Conservation (phyloP, 2,113 vertebrate species). For the Dicrurus megarhynchus region DNA sequence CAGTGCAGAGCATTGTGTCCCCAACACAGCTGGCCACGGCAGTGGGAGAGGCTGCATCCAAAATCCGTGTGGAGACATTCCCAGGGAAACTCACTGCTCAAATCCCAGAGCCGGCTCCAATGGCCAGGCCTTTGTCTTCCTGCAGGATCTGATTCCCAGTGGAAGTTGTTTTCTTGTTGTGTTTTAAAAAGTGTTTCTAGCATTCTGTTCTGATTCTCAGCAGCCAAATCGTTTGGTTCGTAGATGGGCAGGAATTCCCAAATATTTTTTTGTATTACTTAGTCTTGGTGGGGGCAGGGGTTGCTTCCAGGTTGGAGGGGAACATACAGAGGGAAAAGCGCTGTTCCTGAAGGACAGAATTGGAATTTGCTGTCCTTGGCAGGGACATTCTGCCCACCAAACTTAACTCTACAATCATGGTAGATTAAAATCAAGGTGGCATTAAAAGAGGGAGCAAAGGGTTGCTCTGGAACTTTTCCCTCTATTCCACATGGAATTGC, state of each 20-base stretch:
- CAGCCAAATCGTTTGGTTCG: rapidly evolving
- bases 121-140: background rate
- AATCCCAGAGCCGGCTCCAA: background rate
- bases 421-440: background rate
- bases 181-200: background rate
- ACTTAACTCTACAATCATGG: background rate
- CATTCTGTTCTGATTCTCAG: background rate
- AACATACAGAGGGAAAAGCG: background rate
- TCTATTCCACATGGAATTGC: background rate
- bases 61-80: background rate
- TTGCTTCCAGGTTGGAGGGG: background rate
- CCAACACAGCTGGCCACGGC: background rate
- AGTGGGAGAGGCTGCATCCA: background rate
- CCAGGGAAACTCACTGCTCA: background rate
- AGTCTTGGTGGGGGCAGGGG: background rate
- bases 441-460: background rate
- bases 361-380: background rate
- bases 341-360: background rate
- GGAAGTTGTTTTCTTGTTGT: background rate
- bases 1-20: background rate
- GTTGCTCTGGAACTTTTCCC: background rate
- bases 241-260: background rate
- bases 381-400: background rate
- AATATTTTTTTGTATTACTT: rapidly evolving
- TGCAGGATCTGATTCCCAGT: background rate